Evolutionary conservation across 2,888 invertebrate species (phyloP).

Genomic region (Diarsia mendica): DNA sequence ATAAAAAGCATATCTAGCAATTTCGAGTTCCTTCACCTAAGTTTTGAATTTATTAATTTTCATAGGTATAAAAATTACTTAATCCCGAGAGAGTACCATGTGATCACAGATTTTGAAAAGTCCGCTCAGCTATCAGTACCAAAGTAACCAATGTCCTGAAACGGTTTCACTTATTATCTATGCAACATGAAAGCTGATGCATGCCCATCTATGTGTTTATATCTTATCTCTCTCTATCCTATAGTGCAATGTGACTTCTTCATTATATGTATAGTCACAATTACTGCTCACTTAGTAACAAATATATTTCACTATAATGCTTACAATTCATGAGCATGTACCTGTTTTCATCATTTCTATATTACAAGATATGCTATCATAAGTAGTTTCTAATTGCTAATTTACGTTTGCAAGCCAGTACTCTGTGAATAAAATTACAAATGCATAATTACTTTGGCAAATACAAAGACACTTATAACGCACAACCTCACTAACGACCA

Average conservation of each 20-base stretch:
- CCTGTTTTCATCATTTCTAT: slow-evolving; percentile 79
- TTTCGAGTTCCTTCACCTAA: slow-evolving; percentile 74
- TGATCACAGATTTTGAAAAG: slow-evolving; percentile 89
- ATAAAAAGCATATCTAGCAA: slow-evolving; percentile 79
- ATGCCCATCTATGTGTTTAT: slow-evolving; percentile 75
- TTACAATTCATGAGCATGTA: slow-evolving; percentile 80
- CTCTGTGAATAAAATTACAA: slow-evolving; percentile 80
- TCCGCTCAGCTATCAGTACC: slow-evolving; percentile 85
- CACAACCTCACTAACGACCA: slow-evolving; percentile 75
- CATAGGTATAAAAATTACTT: slow-evolving; percentile 86
- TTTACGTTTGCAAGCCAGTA: slow-evolving; percentile 80
- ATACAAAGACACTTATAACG: slow-evolving; percentile 73
- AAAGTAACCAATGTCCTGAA: slow-evolving; percentile 83
- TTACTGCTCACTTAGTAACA: slow-evolving; percentile 23
- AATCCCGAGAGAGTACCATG: slow-evolving; percentile 89
- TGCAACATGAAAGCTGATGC: slow-evolving; percentile 80
- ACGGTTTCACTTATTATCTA: slow-evolving; percentile 86
- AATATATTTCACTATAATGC: slow-evolving; percentile 35
- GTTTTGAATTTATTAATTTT: slow-evolving; percentile 75
- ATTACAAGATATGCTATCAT: slow-evolving; percentile 82
- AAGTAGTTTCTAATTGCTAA: slow-evolving; percentile 75
- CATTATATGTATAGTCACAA: slow-evolving; percentile 61
- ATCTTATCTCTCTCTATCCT: slow-evolving; percentile 33
- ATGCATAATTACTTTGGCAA: slow-evolving; percentile 88
- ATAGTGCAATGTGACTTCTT: slow-evolving; percentile 49